Conservation (phyloP, 2,797 vertebrate genomes). For the Tokudaia muenninki region DNA sequence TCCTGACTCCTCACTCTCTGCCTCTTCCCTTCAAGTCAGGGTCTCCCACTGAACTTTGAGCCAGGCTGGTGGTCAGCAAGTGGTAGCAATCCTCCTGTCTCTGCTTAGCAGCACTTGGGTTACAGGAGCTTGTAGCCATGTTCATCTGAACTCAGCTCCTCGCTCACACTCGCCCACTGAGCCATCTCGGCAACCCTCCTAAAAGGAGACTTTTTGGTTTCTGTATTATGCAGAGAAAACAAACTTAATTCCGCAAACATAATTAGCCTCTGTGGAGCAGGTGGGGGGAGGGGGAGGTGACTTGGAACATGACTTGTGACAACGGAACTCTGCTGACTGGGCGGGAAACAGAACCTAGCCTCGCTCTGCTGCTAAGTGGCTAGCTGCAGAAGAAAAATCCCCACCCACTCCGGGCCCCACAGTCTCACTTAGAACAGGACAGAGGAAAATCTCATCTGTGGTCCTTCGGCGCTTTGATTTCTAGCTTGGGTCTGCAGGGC, state of each 20-base stretch:
- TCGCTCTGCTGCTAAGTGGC: neutral
- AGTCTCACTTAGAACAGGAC: neutral
- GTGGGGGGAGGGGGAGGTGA: neutral
- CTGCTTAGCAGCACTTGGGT: neutral
- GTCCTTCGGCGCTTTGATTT: conserved; percentile 12
- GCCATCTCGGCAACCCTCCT: neutral
- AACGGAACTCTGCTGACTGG: neutral
- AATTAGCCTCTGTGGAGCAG: neutral
- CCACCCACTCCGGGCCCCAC: neutral
- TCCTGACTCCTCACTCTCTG: neutral
- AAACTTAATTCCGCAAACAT: neutral
- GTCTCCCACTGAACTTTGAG: neutral
- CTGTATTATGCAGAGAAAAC: neutral
- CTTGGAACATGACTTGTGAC: neutral
- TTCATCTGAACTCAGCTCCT: neutral
- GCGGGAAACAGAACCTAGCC: conserved; percentile 1
- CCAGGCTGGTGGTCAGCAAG: neutral
- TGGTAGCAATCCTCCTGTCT: neutral
- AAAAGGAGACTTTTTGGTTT: neutral
- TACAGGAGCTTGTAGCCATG: neutral
- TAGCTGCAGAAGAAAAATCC: conserved; percentile 50
- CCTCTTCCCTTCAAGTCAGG: neutral
- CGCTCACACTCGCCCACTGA: neutral
- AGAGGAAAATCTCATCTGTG: neutral
- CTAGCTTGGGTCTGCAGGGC: neutral